These are phyloP conservation scores for Patagioenas fasciata DNA, from an alignment of 2,113 vertebrate genomes.

Conservation along the genomic window DNA sequence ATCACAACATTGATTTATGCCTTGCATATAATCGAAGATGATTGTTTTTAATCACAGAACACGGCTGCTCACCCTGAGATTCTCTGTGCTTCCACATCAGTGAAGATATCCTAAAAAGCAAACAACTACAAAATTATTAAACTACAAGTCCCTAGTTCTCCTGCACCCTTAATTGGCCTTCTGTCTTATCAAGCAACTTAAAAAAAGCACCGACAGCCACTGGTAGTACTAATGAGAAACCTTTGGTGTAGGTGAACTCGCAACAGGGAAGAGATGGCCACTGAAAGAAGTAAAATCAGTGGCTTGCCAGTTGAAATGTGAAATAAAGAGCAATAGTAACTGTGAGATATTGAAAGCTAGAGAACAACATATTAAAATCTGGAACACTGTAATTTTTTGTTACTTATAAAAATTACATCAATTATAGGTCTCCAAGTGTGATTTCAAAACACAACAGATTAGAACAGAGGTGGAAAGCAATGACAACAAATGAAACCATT, in stretches of 20 bases:
- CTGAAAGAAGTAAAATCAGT: background rate
- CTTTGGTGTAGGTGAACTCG: background rate
- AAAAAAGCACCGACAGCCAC: background rate
- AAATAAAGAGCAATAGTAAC: background rate
- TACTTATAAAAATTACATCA: background rate
- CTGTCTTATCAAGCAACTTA: background rate
- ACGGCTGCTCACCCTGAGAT: background rate
- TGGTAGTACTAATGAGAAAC: background rate
- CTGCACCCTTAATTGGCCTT: background rate
- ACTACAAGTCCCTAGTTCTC: background rate
- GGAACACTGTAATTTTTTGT: background rate
- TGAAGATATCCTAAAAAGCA: background rate
- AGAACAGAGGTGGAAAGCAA: background rate
- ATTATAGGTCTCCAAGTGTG: background rate
- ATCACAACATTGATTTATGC: background rate
- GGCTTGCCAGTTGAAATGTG: background rate
- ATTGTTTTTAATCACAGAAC: background rate
- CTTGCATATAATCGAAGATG: background rate
- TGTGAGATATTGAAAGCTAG: background rate
- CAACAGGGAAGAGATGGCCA: background rate
- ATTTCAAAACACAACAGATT: background rate
- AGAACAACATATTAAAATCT: background rate
- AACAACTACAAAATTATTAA: background rate
- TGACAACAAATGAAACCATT: background rate
- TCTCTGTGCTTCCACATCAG: background rate